phyloP scores from a whole-genome alignment of 2,797 vertebrate genomes.

The Eleutherodactylus coqui region DNA sequence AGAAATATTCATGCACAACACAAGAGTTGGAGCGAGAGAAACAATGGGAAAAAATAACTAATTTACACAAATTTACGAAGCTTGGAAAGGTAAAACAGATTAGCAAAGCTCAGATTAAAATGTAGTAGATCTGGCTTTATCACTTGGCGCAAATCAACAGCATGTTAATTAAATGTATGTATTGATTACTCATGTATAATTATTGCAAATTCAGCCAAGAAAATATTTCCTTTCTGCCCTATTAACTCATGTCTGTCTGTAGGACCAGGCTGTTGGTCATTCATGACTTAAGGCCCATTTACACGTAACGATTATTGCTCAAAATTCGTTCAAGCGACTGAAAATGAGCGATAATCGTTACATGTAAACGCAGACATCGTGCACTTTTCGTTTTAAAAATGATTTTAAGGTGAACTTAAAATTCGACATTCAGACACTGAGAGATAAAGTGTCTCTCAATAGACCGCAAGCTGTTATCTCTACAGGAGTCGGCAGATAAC shows the following conservation, averaged over 20 bases:
- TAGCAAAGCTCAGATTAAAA: not conserved
- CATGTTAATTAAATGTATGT: not conserved
- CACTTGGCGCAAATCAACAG: not conserved
- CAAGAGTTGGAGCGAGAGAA: not conserved
- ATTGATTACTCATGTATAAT: not conserved
- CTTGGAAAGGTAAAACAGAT: not conserved
- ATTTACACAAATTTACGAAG: not conserved
- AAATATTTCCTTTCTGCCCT: not conserved
- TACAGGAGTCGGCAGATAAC: too few species aligned
- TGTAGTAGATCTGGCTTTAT: not conserved
- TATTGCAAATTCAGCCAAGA: not conserved
- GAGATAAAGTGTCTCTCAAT: too few species aligned
- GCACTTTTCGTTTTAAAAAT: too few species aligned
- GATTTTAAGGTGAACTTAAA: too few species aligned
- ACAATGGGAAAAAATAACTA: not conserved
- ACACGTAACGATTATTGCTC: too few species aligned
- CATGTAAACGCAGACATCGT: too few species aligned
- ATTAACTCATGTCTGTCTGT: not conserved
- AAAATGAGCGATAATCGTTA: too few species aligned
- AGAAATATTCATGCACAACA: not conserved
- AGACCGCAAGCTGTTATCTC: too few species aligned
- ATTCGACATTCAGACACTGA: too few species aligned
- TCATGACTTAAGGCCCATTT: not conserved
- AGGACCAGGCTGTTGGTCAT: not conserved
- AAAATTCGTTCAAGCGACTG: too few species aligned